phyloP scores from a whole-genome alignment of 1,140 invertebrate species.

The Platyura marginata region DNA sequence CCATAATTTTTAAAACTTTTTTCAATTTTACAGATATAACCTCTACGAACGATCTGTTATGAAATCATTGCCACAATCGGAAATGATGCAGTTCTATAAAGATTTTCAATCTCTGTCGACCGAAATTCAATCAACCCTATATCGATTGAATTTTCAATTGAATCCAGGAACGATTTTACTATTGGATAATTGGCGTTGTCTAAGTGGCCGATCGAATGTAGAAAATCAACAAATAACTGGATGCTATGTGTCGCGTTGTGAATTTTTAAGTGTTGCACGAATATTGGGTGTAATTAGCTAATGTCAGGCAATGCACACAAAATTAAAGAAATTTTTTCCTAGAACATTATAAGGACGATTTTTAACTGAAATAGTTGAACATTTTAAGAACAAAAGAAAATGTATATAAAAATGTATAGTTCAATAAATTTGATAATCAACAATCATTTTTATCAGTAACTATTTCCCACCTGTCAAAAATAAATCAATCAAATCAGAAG shows the following conservation, averaged over 20 bases:
- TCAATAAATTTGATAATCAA: too few species aligned
- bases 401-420: too few species aligned
- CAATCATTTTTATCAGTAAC: too few species aligned
- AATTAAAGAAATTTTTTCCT: too few species aligned
- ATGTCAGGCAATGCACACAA: too few species aligned
- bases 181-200: slow-evolving; percentile 56
- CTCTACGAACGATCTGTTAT: slow-evolving; percentile 44
- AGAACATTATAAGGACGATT: too few species aligned
- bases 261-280: slow-evolving; percentile 36
- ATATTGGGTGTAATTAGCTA: slow-evolving; percentile 13
- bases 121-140: slow-evolving; percentile 28
- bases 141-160: slow-evolving; percentile 38
- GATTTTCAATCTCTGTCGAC: slow-evolving; percentile 34
- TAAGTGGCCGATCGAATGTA: slow-evolving; percentile 49
- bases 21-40: slow-evolving; percentile 33
- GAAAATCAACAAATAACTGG: slow-evolving; percentile 35
- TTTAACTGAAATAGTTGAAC: too few species aligned
- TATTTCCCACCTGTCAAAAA: too few species aligned
- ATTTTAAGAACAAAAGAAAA: too few species aligned
- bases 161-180: slow-evolving; percentile 43
- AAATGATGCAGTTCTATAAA: slow-evolving; percentile 39
- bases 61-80: slow-evolving; percentile 26
- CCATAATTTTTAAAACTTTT: background rate
- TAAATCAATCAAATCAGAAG: too few species aligned
- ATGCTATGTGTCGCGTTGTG: slow-evolving; percentile 38